These are phyloP conservation scores for Neotoma lepida DNA, from an alignment of 2,113 vertebrate species.

Conservation along the genomic window DNA sequence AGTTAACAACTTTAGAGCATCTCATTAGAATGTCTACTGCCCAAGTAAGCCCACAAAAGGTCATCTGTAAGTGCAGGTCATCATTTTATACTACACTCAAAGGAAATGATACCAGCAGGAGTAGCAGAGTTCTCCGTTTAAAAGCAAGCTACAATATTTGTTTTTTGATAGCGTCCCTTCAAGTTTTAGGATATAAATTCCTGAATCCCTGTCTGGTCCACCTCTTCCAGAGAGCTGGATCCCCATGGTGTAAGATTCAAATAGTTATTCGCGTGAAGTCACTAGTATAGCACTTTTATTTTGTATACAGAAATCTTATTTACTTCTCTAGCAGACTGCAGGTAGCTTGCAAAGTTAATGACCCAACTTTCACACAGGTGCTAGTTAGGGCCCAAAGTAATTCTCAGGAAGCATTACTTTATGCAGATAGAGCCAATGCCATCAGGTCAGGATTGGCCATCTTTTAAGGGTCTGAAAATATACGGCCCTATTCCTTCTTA, in stretches of 20 bases:
- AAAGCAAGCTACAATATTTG: not conserved
- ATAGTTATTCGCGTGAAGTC: not conserved
- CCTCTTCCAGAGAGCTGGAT: not conserved
- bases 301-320: not conserved
- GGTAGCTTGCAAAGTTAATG: constrained; percentile 17
- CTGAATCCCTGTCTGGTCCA: not conserved
- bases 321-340: not conserved
- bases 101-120: not conserved
- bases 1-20: constrained; percentile 47
- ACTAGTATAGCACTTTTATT: constrained; percentile 13
- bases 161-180: not conserved
- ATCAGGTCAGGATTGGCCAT: not conserved
- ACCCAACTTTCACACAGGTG: not conserved
- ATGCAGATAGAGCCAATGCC: not conserved
- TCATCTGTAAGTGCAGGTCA: constrained; percentile 18
- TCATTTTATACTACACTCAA: not conserved
- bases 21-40: constrained; percentile 41
- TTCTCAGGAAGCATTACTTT: not conserved
- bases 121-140: not conserved
- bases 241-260: not conserved
- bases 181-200: not conserved
- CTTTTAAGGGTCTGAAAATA: constrained; percentile 15
- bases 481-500: not conserved
- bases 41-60: not conserved
- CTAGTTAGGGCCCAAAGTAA: constrained; percentile 3